A percentile compares a stretch with the other conserved stretches of the same genome.
Evolutionary conservation across 2,888 invertebrate species (phyloP).

Genomic region (Athalia rosae): DNA sequence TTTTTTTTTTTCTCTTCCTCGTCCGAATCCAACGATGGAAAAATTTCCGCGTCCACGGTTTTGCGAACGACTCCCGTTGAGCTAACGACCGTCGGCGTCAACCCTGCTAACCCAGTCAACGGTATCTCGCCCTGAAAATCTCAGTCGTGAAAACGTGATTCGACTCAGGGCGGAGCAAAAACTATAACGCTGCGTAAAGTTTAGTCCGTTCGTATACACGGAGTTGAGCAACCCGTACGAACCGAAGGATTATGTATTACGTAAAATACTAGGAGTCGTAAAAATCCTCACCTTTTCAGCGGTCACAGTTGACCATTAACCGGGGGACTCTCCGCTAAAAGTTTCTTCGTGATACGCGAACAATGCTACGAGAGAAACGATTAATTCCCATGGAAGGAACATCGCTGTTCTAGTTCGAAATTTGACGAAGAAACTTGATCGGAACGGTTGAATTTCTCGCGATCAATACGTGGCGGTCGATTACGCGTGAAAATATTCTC

Average conservation of each 20-base stretch:
- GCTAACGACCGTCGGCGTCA: background rate
- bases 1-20: too few species aligned
- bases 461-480: too few species aligned
- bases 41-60: too few species aligned
- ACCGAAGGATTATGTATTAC: too few species aligned
- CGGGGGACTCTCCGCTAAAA: conserved; percentile 3
- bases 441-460: too few species aligned
- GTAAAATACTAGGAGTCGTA: background rate
- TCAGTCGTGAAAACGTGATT: conserved; percentile 33
- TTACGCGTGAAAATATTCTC: too few species aligned
- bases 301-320: background rate
- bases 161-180: conserved; percentile 1
- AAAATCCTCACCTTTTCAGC: conserved; percentile 18
- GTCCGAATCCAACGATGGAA: background rate
- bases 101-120: conserved; percentile 27
- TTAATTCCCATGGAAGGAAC: conserved; percentile 8
- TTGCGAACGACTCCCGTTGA: too few species aligned
- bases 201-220: too few species aligned
- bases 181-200: background rate
- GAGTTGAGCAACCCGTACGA: too few species aligned
- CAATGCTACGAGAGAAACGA: conserved; percentile 18
- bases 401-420: background rate
- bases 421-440: background rate
- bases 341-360: background rate
- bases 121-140: conserved; percentile 24